Conservation (phyloP, 2,113 vertebrate genomes). For the Halcyon malimbica region DNA sequence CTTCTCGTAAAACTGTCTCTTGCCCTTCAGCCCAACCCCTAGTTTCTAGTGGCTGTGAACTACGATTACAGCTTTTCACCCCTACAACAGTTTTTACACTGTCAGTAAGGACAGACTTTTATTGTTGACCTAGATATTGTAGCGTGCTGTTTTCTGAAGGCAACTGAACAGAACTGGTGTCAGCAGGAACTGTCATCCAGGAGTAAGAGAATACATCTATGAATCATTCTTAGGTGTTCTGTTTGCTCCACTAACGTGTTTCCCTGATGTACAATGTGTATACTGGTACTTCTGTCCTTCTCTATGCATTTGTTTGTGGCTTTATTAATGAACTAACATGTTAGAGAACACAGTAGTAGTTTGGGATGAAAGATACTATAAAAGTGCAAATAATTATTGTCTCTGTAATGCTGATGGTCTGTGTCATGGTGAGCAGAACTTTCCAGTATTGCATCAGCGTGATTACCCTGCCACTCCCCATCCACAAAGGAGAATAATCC, state of each 20-base stretch:
- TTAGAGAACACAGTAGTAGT: background rate
- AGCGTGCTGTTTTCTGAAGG: background rate
- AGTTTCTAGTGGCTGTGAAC: background rate
- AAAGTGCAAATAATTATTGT: background rate
- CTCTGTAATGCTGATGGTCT: background rate
- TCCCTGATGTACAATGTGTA: background rate
- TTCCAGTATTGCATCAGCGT: slow-evolving; percentile 58
- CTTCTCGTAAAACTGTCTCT: background rate
- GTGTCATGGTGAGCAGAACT: slow-evolving; percentile 30
- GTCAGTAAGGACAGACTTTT: background rate
- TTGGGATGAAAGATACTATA: background rate
- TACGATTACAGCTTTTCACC: background rate
- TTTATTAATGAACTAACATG: background rate
- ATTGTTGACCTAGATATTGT: background rate
- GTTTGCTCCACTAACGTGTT: background rate
- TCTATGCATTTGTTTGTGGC: background rate
- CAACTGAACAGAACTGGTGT: background rate
- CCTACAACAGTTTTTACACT: background rate
- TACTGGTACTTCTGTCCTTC: background rate
- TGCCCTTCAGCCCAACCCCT: background rate
- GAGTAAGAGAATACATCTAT: background rate
- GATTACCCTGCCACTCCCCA: slow-evolving; percentile 53
- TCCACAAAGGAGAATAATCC: slow-evolving; percentile 17
- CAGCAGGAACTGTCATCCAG: background rate
- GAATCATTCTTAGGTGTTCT: background rate